These are phyloP conservation scores for Archegozetes longisetosus DNA, from an alignment of 1,140 invertebrate species.

Conservation along the genomic window DNA sequence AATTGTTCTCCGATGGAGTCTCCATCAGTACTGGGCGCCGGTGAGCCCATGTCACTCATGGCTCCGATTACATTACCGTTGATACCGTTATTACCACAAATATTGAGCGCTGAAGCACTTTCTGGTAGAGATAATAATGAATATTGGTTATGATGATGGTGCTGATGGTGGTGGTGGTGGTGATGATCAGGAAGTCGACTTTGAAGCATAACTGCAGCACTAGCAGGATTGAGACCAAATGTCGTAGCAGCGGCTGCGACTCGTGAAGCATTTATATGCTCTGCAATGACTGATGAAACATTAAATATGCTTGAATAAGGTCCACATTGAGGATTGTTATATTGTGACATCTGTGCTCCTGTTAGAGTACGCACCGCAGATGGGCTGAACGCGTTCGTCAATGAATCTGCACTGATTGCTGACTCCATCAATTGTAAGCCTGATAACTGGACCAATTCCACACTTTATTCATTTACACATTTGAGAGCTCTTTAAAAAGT, in stretches of 20 bases:
- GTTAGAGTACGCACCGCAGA: neutral
- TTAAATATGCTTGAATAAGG: neutral
- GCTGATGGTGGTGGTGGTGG: neutral
- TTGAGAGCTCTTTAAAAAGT: neutral
- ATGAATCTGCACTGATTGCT: neutral
- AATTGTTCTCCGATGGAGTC: neutral
- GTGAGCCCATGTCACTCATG: conserved; percentile 1
- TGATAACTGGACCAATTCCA: neutral
- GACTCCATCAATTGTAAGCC: neutral
- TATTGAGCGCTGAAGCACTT: neutral
- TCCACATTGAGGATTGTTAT: neutral
- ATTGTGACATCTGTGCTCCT: neutral
- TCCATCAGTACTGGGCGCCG: neutral
- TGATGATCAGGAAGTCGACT: neutral
- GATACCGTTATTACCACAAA: neutral
- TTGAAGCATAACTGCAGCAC: neutral
- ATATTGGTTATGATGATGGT: neutral
- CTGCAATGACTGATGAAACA: neutral
- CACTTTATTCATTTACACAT: neutral
- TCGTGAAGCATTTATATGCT: neutral
- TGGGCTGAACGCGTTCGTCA: neutral
- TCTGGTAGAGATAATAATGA: neutral
- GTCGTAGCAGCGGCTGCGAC: too few species aligned
- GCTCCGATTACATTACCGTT: neutral
- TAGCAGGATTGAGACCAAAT: neutral